Conservation (phyloP, 2,888 invertebrate genomes). For the Oxystoma pomonae region DNA sequence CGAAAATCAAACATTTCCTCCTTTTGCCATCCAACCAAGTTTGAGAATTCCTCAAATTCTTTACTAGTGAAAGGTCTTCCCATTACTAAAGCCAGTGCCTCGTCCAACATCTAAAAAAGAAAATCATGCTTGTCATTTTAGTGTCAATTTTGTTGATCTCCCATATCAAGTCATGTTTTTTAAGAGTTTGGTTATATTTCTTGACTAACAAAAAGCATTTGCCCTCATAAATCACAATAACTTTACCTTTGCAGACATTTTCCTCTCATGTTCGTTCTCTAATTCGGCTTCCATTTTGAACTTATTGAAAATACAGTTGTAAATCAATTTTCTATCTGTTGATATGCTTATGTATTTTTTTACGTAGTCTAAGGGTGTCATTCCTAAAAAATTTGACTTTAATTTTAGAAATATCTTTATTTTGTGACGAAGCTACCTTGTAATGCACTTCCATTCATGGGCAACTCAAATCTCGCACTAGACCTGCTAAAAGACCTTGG, state of each 20-base stretch:
- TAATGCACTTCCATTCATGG: constrained; percentile 60
- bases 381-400: constrained; percentile 47
- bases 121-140: too few relatives aligned
- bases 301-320: constrained; percentile 54
- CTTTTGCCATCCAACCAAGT: constrained; percentile 53
- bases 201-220: too few relatives aligned
- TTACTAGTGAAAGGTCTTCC: constrained; percentile 55
- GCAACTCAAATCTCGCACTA: constrained; percentile 71
- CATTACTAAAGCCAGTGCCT: constrained; percentile 60
- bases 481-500: constrained; percentile 73
- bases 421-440: constrained; percentile 39
- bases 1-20: constrained; percentile 60
- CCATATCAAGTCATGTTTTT: too few relatives aligned
- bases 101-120: constrained; percentile 50
- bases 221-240: too few relatives aligned
- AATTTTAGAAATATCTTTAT: not conserved
- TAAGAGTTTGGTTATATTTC: too few relatives aligned
- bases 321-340: constrained; percentile 55
- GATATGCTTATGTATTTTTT: constrained; percentile 62
- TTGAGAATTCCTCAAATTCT: constrained; percentile 50
- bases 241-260: constrained; percentile 50
- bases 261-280: constrained; percentile 35
- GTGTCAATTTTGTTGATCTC: too few relatives aligned
- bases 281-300: constrained; percentile 40
- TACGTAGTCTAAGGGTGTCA: constrained; percentile 69